A percentile compares a stretch with the other conserved stretches of the same genome.
phyloP scores from a whole-genome alignment of 2,797 vertebrate species.

The Hypotaenidia philippensis region DNA sequence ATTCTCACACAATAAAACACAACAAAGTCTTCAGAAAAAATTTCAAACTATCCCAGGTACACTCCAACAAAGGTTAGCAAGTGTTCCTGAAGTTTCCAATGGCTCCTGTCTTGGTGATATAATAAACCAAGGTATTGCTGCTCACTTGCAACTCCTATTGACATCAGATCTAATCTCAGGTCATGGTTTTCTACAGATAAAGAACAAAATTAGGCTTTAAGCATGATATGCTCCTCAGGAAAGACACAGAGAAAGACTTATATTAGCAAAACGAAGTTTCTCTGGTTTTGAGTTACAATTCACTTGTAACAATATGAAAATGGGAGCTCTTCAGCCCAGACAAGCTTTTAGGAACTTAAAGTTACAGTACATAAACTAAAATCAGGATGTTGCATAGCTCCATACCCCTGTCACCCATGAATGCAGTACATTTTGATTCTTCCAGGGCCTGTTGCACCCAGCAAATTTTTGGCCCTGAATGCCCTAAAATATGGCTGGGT shows the following conservation, averaged over 20 bases:
- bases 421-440: neutral
- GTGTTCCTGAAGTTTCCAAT: neutral
- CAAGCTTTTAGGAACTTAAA: neutral
- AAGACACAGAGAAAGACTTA: neutral
- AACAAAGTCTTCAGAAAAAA: neutral
- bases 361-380: neutral
- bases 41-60: neutral
- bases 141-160: neutral
- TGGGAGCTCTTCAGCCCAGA: neutral
- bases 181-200: neutral
- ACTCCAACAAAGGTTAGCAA: neutral
- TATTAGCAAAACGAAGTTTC: neutral
- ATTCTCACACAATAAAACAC: neutral
- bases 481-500: neutral
- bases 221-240: neutral
- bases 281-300: neutral
- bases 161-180: neutral
- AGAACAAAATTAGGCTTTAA: neutral
- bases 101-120: neutral
- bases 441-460: rapidly evolving
- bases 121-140: neutral
- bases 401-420: rapidly evolving
- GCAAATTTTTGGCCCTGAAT: neutral
- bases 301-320: neutral
- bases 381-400: neutral